Evolutionary conservation across 64 coral and sea anemone species (phyloP), one percentile per base, ranked within the genome.

Genomic region (Porites lutea): DNA sequence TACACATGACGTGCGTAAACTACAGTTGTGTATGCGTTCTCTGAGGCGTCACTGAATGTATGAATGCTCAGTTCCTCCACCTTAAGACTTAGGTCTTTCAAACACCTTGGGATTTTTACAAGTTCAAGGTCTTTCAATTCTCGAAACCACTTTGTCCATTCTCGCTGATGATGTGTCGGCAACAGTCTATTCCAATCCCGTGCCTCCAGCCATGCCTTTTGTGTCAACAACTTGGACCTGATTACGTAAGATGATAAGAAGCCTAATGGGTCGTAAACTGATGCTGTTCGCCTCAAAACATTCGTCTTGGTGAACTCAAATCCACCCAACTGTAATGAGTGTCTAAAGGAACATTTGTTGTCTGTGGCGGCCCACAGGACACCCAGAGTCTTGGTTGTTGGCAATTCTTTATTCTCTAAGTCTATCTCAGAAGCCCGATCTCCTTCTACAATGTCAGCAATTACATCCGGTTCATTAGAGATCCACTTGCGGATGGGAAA

Each of bases 231-330:
- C 22, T 96, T 96, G 60, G 75, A 82, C 44, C 58, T 63, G 14
- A 91, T 52, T 47, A 95, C 53, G 75, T 78, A 88, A n/a, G 76
- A 83, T 55, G 82, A 47, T 8, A 95, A 75, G 22, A 95, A 91
- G 2, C 93, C 77, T 6, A 95, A 58, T 27, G 89, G 84, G 43
- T 92, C 84, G n/a, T n/a, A n/a, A n/a, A n/a, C n/a, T n/a, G n/a
- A n/a, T n/a, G n/a, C n/a, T n/a, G n/a, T n/a, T n/a, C 61, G 90
- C 22, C 71, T 90, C 4, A 95, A 53, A 16, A 95, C 80, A 48
- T 96, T 96, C 13, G 72, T 23, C 62, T 92, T 96, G 4, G 89
- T 96, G 15, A 74, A 86, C 14, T 69, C 76, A 54, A 90, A 96
- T 21, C 88, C 62, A 19, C 83, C 51, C 10, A 65, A 13, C 8